Evolutionary conservation across 2,888 invertebrate species (phyloP), one percentile per base, ranked within the genome.

Genomic region (Drosophila cognata): DNA sequence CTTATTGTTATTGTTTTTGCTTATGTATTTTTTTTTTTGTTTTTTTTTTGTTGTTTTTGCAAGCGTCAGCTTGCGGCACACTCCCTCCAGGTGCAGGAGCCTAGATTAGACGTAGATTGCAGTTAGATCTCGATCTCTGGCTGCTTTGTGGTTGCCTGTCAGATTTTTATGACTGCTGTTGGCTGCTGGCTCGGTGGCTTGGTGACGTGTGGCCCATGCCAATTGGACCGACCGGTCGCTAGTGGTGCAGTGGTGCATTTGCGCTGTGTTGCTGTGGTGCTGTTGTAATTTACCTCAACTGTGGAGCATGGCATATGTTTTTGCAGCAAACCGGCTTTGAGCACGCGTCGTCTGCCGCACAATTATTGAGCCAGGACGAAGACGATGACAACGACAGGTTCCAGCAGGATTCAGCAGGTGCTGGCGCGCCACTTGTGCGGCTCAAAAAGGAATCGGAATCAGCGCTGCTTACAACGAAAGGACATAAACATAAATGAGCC

Each of bases 401-500:
- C 71, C 88, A 87, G 87, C 88, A 87, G 87, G 85, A 85, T 82
- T 89, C 89, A 87, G 87, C 89, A 87, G 87, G 86, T 87, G 89
- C 89, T 84, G 75, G 48, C 62, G 78, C 70, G 70, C 81, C 70
- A 75, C 81, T 78, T 81, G 81, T 81, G 77, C 79, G 77, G 81
- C 79, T 72, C 67, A 74, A 74, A 73, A 79, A 77, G 81, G 88
- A 86, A 86, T 86, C 87, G 81, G 88, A 81, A 89, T 86, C 88
- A 88, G 86, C 85, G 85, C 84, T 71, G 81, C 81, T 81, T 81
- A 83, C 89, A 87, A 83, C 88, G 83, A 88, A 88, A 88, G 88
- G 88, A 88, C 89, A 88, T 88, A 86, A 88, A 88, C 88, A 89
- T 89, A 88, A 89, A 88, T 88, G 89, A 88, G 88, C 82, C 79